These are phyloP conservation scores for Hetaerina americana DNA, from an alignment of 1,140 invertebrate species.

Conservation along the genomic window DNA sequence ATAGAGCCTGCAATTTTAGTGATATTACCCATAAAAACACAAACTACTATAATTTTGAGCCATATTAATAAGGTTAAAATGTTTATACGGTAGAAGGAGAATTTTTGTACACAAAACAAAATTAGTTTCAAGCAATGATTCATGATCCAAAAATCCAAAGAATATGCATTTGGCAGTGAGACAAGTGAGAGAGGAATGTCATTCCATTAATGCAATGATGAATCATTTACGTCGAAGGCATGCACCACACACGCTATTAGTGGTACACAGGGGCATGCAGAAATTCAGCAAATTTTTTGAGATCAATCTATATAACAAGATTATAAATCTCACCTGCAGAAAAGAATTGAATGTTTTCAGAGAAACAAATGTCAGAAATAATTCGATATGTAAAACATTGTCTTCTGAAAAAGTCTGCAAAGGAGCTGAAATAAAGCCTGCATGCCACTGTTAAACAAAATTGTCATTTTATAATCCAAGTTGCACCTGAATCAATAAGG, in stretches of 20 bases:
- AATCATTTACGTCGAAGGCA: not conserved
- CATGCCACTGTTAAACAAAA: not conserved
- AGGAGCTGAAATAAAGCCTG: not conserved
- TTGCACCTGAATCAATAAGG: too few relatives aligned
- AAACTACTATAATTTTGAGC: not conserved
- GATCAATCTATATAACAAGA: too few relatives aligned
- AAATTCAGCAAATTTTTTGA: not conserved
- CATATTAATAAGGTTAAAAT: not conserved
- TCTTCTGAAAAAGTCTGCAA: not conserved
- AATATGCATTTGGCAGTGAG: not conserved
- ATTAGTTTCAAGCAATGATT: not conserved
- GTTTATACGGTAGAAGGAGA: not conserved
- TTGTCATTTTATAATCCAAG: too few relatives aligned
- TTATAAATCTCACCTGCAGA: too few relatives aligned
- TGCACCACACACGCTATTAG: not conserved
- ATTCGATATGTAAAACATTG: not conserved
- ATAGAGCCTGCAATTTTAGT: not conserved
- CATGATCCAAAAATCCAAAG: not conserved
- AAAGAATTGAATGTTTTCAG: too few relatives aligned
- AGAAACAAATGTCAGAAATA: too few relatives aligned
- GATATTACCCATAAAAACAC: not conserved
- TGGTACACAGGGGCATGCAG: not conserved
- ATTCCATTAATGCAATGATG: not conserved
- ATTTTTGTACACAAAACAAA: not conserved
- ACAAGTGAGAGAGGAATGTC: not conserved